Percentiles rank a stretch among this genome's conserved stretches.
Conservation (phyloP, 2,113 vertebrate species). For the Psilopogon haemacephalus region DNA sequence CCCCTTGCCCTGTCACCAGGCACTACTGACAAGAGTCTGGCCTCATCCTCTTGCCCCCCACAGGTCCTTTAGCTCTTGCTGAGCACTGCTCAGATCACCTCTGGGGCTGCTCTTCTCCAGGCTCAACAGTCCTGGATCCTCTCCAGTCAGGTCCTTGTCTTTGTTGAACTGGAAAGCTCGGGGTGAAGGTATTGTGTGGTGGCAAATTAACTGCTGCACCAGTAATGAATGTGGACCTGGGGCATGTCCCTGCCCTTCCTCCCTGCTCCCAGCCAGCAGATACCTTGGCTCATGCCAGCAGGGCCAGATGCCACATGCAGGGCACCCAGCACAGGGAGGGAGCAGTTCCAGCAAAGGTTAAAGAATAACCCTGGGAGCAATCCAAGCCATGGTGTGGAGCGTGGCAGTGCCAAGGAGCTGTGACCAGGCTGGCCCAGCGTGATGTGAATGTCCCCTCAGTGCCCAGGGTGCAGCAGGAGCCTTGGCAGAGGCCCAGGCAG, state of each 20-base stretch:
- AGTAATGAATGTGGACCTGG: not conserved
- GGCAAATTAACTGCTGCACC: not conserved
- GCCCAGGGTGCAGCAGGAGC: not conserved
- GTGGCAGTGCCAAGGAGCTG: accelerated
- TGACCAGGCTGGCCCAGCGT: not conserved
- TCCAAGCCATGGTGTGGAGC: not conserved
- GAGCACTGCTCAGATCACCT: not conserved
- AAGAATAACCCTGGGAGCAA: not conserved
- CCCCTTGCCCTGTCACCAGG: not conserved
- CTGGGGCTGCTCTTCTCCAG: not conserved
- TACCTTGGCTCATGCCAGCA: not conserved
- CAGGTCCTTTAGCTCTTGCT: not conserved
- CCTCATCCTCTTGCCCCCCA: not conserved
- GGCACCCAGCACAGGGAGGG: not conserved
- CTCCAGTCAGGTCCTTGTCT: not conserved
- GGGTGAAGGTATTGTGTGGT: accelerated
- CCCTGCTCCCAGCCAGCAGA: accelerated
- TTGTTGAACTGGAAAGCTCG: not conserved
- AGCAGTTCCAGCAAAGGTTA: accelerated
- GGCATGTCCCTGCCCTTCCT: not conserved
- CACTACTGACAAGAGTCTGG: not conserved
- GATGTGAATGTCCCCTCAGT: not conserved
- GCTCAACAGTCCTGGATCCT: not conserved
- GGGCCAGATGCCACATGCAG: not conserved
- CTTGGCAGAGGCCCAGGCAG: not conserved